Conservation (phyloP, 2,888 invertebrate species). For the Drosophila siamana region DNA sequence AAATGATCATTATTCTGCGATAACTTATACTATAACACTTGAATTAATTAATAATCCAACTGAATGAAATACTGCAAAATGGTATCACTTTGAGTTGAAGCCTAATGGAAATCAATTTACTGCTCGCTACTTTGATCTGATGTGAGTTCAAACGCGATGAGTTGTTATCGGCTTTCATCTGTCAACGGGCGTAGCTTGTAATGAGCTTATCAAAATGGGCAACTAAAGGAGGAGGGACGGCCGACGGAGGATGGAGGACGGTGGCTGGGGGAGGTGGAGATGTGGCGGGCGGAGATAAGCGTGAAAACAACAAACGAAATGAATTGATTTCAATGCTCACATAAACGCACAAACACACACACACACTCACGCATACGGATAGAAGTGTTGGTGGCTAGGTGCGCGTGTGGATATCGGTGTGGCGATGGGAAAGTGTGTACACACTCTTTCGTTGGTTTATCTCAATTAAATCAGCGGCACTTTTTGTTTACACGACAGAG, state of each 20-base stretch:
- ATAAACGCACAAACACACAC: neutral
- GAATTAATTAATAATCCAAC: neutral
- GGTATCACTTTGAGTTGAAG: neutral
- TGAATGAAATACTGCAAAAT: neutral
- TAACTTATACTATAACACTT: neutral
- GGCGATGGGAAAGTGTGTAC: conserved; percentile 38
- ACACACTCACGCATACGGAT: neutral
- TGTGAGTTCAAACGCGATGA: neutral
- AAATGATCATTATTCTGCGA: neutral
- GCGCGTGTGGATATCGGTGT: neutral
- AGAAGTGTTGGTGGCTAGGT: neutral
- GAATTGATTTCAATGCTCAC: conserved; percentile 20
- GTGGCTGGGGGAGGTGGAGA: neutral
- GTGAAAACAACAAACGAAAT: conserved; percentile 27
- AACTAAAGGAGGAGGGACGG: neutral
- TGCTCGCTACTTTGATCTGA: neutral
- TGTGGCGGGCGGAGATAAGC: conserved; percentile 12
- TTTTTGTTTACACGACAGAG: conserved; percentile 64
- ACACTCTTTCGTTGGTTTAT: conserved; percentile 73
- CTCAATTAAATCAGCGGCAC: conserved; percentile 69
- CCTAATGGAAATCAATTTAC: neutral
- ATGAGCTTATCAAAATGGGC: conserved; percentile 12
- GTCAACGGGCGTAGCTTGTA: conserved; percentile 9
- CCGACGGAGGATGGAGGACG: neutral
- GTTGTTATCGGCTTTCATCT: conserved; percentile 17